Evolutionary conservation across 2,888 invertebrate species (phyloP), one percentile per base, ranked within the genome.

Genomic region (Ochlodes sylvanus): DNA sequence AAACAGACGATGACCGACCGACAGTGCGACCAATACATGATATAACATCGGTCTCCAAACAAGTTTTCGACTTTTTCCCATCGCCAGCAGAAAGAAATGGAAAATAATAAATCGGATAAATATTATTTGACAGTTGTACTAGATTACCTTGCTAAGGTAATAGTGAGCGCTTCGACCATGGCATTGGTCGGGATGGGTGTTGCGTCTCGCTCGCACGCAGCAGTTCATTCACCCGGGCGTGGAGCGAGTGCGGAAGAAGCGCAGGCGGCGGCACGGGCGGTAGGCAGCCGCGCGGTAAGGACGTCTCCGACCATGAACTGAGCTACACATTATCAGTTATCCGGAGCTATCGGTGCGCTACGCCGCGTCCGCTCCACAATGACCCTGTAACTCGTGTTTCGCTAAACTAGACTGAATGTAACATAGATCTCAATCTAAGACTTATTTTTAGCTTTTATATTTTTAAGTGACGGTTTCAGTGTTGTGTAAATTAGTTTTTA

Each of bases 341-440:
- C 88, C 87, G 87, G 87, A 87, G 89, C 85, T 86, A 85, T 86
- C 87, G 89, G 87, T 84, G 83, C 88, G 88, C 85, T 84, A 84
- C 85, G 86, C 87, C 85, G 87, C 81, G 85, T 86, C 84, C 84
- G 83, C 86, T 83, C 83, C 83, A 84, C 75, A 76, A 87, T 88
- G 89, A 83, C 82, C 82, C 85, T 85, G 77, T 89, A 86, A 81
- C 61, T 68, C 83, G 84, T 82, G 84, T 80, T 86, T 85, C 87
- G 86, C 87, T 60, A n/a, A n/a, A 66, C 66, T 66, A 89, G 92
- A 93, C 92, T 93, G 93, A 92, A 88, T 84, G 92, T 82, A 92
- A 92, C 92, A 76, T 86, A 89, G 93, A 93, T 93, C 93, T 93
- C 92, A 93, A 87, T 78, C 86, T 82, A 92, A 93, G 93, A 92